Conservation (phyloP, 2,113 vertebrate species). For the Tor tambroides region DNA sequence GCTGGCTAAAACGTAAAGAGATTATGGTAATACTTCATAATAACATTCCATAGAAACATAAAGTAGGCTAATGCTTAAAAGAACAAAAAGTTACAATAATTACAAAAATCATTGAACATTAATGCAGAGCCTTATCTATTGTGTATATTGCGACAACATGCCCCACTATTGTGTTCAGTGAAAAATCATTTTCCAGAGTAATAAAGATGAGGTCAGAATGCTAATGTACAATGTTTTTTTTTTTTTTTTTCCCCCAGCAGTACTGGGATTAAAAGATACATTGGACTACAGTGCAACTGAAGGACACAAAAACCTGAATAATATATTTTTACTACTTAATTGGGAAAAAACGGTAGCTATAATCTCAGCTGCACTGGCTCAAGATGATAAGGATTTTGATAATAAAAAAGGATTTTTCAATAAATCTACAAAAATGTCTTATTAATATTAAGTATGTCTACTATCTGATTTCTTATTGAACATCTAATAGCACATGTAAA, state of each 20-base stretch:
- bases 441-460: background rate
- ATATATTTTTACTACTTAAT: too few relatives aligned
- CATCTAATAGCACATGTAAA: slow-evolving; percentile 2
- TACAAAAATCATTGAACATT: background rate
- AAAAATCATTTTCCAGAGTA: background rate
- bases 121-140: background rate
- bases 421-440: too few relatives aligned
- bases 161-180: background rate
- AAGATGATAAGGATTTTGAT: too few relatives aligned
- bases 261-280: too few relatives aligned
- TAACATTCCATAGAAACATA: background rate
- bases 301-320: too few relatives aligned
- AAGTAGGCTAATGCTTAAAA: background rate
- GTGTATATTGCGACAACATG: background rate
- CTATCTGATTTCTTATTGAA: background rate
- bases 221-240: background rate
- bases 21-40: background rate
- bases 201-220: background rate
- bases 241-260: too few relatives aligned
- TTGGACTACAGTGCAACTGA: too few relatives aligned
- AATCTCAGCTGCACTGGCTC: background rate
- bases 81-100: background rate
- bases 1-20: background rate
- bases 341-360: background rate
- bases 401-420: too few relatives aligned